These are phyloP conservation scores for Daboia siamensis DNA, from an alignment of 2,113 vertebrate genomes.

Conservation along the genomic window DNA sequence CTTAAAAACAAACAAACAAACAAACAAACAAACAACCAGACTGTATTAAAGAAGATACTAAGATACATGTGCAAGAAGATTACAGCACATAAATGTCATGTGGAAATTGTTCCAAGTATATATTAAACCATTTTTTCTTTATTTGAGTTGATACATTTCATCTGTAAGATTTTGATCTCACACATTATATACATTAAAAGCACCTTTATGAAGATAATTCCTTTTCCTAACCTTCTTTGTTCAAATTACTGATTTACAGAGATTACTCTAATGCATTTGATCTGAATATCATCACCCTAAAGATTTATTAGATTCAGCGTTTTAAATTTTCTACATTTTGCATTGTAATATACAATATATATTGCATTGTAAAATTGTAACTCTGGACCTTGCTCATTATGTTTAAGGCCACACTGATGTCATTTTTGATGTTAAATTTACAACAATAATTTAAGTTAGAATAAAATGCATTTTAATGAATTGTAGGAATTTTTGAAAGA, in stretches of 20 bases:
- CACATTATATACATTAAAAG: background rate
- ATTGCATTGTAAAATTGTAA: background rate
- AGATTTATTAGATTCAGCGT: background rate
- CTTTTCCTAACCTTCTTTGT: background rate
- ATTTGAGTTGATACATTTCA: background rate
- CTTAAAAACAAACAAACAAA: background rate
- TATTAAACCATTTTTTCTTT: background rate
- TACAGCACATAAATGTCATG: background rate
- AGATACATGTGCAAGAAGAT: background rate
- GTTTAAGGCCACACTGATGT: background rate
- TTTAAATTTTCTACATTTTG: background rate
- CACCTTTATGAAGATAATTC: no score
- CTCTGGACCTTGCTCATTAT: background rate
- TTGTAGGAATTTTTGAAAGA: no score
- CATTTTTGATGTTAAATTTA: background rate
- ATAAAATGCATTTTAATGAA: background rate
- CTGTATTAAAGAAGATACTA: background rate
- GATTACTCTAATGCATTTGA: background rate
- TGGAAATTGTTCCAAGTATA: background rate
- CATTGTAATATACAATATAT: background rate
- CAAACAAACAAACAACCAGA: background rate
- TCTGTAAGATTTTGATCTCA: background rate
- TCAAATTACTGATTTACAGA: background rate
- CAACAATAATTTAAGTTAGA: background rate
- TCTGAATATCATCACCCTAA: background rate